Percentiles rank a stretch among this genome's conserved stretches.
Evolutionary conservation across 2,113 vertebrate species (phyloP).

Genomic region (Labeo catla): DNA sequence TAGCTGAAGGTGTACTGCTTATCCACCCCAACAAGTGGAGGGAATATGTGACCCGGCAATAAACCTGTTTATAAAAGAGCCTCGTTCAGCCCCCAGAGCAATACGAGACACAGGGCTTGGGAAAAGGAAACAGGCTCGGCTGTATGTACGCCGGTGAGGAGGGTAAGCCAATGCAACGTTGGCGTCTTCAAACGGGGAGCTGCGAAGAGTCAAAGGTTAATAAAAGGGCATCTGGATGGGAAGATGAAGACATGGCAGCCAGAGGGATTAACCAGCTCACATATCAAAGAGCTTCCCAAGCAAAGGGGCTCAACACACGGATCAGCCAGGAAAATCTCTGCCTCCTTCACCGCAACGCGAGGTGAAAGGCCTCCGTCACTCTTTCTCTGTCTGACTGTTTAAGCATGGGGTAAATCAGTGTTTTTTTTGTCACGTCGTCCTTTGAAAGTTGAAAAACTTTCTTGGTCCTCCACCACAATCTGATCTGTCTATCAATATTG

Average conservation of each 20-base stretch:
- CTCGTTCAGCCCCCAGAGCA: constrained; percentile 53
- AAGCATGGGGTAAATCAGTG: constrained; percentile 6
- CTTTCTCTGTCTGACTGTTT: constrained; percentile 49
- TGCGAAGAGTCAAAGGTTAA: constrained; percentile 81
- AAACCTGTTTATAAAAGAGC: constrained; percentile 42
- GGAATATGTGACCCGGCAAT: constrained; percentile 43
- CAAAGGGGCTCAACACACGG: constrained; percentile 68
- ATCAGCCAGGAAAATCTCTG: constrained; percentile 71
- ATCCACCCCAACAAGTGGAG: constrained; percentile 43
- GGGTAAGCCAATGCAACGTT: constrained; percentile 76
- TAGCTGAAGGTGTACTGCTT: constrained; percentile 24
- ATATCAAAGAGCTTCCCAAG: constrained; percentile 79
- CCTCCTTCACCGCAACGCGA: constrained; percentile 65
- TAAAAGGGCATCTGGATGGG: constrained; percentile 78
- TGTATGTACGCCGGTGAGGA: constrained; percentile 61
- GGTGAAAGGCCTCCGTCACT: constrained; percentile 55
- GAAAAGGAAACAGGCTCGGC: constrained; percentile 63
- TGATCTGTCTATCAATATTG: background rate
- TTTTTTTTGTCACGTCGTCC: background rate
- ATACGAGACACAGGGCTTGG: constrained; percentile 70
- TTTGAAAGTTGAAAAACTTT: constrained; percentile 9
- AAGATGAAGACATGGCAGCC: constrained; percentile 79
- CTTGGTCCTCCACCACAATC: background rate
- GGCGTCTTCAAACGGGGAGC: constrained; percentile 76
- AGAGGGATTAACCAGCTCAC: constrained; percentile 77